phyloP scores from a whole-genome alignment of 2,113 vertebrate genomes.

The Promerops cafer region DNA sequence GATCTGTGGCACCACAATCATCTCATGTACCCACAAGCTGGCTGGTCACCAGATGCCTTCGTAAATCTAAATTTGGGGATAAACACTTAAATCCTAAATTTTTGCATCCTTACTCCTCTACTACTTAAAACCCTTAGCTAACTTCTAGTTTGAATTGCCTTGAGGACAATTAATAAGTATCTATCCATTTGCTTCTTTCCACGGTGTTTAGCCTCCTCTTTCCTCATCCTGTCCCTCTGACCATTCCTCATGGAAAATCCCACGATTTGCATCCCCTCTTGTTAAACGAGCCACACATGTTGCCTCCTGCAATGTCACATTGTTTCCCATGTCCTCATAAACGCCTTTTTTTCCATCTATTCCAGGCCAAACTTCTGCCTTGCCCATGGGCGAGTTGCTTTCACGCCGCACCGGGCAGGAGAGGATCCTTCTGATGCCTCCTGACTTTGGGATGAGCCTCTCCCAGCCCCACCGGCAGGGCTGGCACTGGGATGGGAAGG shows the following conservation, averaged over 20 bases:
- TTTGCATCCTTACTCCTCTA: neutral
- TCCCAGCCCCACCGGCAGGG: neutral
- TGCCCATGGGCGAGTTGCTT: fast-evolving
- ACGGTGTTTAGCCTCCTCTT: neutral
- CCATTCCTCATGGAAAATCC: neutral
- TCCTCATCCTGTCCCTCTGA: neutral
- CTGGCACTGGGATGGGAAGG: fast-evolving
- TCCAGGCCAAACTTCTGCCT: neutral
- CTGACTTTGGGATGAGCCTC: fast-evolving
- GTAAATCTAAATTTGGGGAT: neutral
- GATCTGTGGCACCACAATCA: neutral
- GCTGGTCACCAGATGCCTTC: neutral
- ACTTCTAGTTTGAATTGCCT: neutral
- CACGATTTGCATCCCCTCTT: neutral
- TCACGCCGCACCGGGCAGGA: fast-evolving
- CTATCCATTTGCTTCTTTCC: neutral
- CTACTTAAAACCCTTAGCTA: neutral
- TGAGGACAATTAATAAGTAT: neutral
- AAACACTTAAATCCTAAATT: neutral
- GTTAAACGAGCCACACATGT: neutral
- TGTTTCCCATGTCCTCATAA: neutral
- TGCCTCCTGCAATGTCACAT: neutral
- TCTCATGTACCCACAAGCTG: neutral
- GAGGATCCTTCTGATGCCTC: neutral
- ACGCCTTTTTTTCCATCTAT: neutral